Evolutionary conservation across 2,888 invertebrate genomes (phyloP), one percentile per base, ranked within the genome.

Genomic region (Caenorhabditis sulstoni): DNA sequence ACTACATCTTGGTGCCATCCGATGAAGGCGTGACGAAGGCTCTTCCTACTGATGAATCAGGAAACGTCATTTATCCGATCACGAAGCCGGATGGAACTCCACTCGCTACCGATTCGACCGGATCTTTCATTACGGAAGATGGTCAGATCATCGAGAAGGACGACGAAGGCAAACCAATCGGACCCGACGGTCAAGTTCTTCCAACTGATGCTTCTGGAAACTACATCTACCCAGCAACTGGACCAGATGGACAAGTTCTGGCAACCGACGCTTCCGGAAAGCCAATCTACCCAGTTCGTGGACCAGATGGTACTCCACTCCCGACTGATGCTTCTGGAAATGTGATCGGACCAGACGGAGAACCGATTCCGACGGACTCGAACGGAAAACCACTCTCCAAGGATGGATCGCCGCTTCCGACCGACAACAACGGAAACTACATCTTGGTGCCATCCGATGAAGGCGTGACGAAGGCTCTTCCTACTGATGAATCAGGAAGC

Each of bases 121-220:
- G 79, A 45, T 9, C 57, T 7, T 68, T 44, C 45, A 20, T 81
- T 47, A 76, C 55, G 4, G 59, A 61, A 1, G 79, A 79, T 39
- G 83, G 81, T 20, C 52, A 49, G 11, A n/a, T 58, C 3, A 68
- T 83, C 44, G 77, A 67, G n/a, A 73, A 57, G 14, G 68, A 83
- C 65, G 82, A 81, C 5, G 76, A 82, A 49, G 85, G 85, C 20
- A 68, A 68, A 18, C 83, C 83, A 8, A 37, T 85, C n/a, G 81
- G 76, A 41, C 76, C 81, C 5, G 82, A 84, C 45, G 79, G 82
- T 58, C 22, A 73, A 11, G 73, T 70, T 0, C 67, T 81, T 12
- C 81, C 81, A 41, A 79, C 74, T 8, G 79, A 79, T 37, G 67
- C 47, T n/a, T 41, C 75, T 16, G 83, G 81, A 20, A 77, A 76